Evolutionary conservation across 2,113 vertebrate species (phyloP), one percentile per base, ranked within the genome.

Genomic region (Muscicapa adusta): DNA sequence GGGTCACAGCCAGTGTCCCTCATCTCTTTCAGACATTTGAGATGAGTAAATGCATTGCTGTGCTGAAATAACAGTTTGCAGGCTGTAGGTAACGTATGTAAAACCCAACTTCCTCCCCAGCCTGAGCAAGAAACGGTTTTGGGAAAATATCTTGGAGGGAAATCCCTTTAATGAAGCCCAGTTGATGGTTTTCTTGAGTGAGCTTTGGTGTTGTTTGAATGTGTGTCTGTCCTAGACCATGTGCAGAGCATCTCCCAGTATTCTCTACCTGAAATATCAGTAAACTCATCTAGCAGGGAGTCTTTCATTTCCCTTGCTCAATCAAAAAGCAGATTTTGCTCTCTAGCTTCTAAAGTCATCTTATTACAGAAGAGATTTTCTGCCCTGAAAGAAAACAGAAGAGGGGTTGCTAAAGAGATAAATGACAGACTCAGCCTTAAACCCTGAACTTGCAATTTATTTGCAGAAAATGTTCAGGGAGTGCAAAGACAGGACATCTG

Each of bases 401-500:
- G 81, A 93, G 67, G 48, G 71, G 87, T 66, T 95, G 66, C 85
- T 96, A 54, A 87, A 78, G 68, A 92, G 82, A 91, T 79, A 91
- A 93, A 97, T 94, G 43, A 80, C 66, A 91, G 75, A 47, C 36
- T 94, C 62, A 31, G 56, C 61, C 61, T 94, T 87, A 91, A 94
- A 74, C 70, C 51, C 60, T 76, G 88, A 65, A 53, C 75, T 96
- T 90, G 92, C 91, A 94, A 81, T 96, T 96, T 94, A 89, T 84
- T 94, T 93, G 82, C 82, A 79, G 92, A 86, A 81, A 94, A 78
- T 45, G 57, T 87, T 84, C 66, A 48, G 66, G 36, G 76, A n/a
- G 61, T 79, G 79, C 14, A 5, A 93, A 94, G 89, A 33, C 85
- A 88, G 94, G 93, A 80, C 93, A 96, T 95, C 87, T 97, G 91